Conservation (phyloP, 53 echinoderm and acorn worm genomes). For the Paelopatides confundens region DNA sequence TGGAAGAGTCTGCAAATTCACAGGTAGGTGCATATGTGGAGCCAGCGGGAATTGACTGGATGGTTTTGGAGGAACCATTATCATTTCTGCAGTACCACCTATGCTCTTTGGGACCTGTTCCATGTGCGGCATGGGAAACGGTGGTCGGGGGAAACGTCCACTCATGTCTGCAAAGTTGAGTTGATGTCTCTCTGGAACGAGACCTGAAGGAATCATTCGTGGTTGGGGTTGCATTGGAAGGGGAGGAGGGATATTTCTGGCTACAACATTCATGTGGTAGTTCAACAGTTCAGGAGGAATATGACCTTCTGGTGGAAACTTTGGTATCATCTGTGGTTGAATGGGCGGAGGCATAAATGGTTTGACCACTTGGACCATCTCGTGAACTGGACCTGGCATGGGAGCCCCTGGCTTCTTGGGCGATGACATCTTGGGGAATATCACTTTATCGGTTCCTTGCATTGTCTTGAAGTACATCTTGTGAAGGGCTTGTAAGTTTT, state of each 20-base stretch:
- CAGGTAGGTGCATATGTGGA: background rate
- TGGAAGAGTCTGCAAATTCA: background rate
- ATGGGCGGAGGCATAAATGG: slow-evolving; percentile 29
- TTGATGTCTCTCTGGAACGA: background rate
- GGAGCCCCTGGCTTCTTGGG: background rate
- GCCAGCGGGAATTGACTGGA: slow-evolving; percentile 13
- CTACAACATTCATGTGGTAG: slow-evolving; percentile 2
- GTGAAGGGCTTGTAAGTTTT: slow-evolving; percentile 48
- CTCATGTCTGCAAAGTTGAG: background rate
- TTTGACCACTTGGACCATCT: slow-evolving; percentile 30
- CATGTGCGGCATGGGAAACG: background rate
- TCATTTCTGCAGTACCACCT: background rate
- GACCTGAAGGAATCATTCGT: background rate
- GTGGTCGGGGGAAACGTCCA: slow-evolving; percentile 12
- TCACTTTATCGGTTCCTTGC: slow-evolving; percentile 32
- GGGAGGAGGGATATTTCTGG: slow-evolving; percentile 7
- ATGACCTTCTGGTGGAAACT: slow-evolving; percentile 28
- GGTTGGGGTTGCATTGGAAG: background rate
- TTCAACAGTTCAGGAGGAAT: slow-evolving; percentile 29
- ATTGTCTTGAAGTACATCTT: slow-evolving; percentile 51
- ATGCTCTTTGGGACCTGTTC: background rate
- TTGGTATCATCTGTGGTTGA: slow-evolving; percentile 34
- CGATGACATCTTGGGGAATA: slow-evolving; percentile 34
- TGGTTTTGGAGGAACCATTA: slow-evolving; percentile 7
- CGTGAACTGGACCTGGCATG: background rate